Base-by-base conservation (phyloP, 2,797 vertebrate genomes). In the Tragopan temminckii region DNA sequence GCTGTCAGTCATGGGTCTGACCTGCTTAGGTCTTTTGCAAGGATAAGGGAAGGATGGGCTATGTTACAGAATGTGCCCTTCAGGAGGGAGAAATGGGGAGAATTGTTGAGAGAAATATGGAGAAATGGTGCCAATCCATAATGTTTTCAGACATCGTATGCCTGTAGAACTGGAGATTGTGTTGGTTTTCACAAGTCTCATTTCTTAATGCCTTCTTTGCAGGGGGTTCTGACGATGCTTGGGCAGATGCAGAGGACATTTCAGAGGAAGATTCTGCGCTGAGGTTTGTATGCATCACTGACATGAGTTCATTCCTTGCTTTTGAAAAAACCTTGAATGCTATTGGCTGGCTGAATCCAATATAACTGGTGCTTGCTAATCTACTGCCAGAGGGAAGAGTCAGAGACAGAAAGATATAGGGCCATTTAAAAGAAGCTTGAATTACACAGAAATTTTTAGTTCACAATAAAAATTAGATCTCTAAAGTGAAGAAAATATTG, bases 221-320 rank as follows among this genome's bases (percentile, higher is more conserved):
- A 99, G 99, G 99, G 89, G 99, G 99, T 72, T 98, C 97, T 75
- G 99, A 99, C 21, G 99, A 99, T 92, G 97, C 98, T 10, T 98
- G 98, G 98, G 98, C 98, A 1, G 99, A 99, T 89, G 92, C 98
- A 6, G 99, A 99, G 89, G 99, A 99, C 75, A 93, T 99, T 88
- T 98, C 97, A 1, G 99, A 99, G 92, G 99, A 99, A 31, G 99
- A 99, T 92, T 96, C 96, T 76, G 98, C 97, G 5, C 98, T 98
- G 92, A 97, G 99, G 99, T 99, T 96, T 98, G 97, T 98, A 59
- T 88, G 24, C 42, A n/a, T 81, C 17, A 2, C 31, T 83, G 72
- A 24, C 4, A 11, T 52, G 29, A 48, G 55, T 89, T 9, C 9
- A 46, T 88, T 33, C 23, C 35, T 63, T 85, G 53, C 57, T 62